Evolutionary conservation across 1,140 invertebrate species (phyloP), one percentile per base, ranked within the genome.

Genomic region (Drosophila insularis): DNA sequence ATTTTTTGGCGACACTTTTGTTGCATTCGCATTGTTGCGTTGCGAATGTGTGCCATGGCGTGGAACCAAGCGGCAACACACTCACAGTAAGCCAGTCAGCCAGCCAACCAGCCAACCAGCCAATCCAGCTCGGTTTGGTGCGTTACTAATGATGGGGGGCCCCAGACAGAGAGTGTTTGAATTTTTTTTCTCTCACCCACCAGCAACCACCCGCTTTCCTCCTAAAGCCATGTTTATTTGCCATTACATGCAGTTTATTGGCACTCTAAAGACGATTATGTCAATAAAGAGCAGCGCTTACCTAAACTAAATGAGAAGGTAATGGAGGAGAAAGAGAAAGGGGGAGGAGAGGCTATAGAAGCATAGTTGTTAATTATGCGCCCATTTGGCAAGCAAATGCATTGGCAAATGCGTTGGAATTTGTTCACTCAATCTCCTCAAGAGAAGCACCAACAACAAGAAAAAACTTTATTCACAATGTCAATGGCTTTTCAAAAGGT

Each of bases 171-270:
- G 5, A 35, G 32, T 35, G 32, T 8, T 37, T 3, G 35, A 37
- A 35, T 35, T 11, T 35, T 35, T 32, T 13, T 11, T 63, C 19
- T 43, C 62, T 23, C 14, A 27, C 27, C 27, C 23, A 23, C 23
- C 0, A 23, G 4, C 23, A 23, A 23, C 35, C 23, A 53, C 58
- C 19, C 4, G 23, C n/a, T 8, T 35, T 0, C 39, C 43, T 2
- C 11, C 27, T 23, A 4, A 4, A 19, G 14, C n/a, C 27, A 5
- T n/a, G 3, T 23, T 4, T 11, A 2, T 37, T n/a, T 35, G 67
- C 63, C 13, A 86, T 78, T 78, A 78, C 84, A 60, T 81, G 82
- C 79, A 79, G 73, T 87, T 87, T 86, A 87, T 82, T 86, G 82
- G 78, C 79, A 86, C 78, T 86, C 68, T 14, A 40, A 56, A 69